A percentile compares a stretch with the other conserved stretches of the same genome.
These are phyloP conservation scores for Momotus momota DNA, from an alignment of 2,797 vertebrate genomes.

Conservation along the genomic window DNA sequence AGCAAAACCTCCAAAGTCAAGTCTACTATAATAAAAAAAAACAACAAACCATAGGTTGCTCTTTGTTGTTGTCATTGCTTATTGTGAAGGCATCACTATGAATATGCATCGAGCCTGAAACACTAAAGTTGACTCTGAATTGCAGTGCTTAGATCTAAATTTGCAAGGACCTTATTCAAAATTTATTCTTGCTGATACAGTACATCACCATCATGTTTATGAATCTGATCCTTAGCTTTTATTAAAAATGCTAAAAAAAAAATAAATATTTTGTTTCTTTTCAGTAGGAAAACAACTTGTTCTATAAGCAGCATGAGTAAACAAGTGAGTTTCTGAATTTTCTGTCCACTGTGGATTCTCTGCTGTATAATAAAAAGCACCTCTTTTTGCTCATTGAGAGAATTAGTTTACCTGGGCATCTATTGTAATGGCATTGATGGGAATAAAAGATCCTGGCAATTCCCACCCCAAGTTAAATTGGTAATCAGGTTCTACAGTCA, in stretches of 20 bases:
- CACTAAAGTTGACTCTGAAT: not conserved
- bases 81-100: not conserved
- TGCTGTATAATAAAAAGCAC: not conserved
- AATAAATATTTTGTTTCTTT: not conserved
- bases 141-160: not conserved
- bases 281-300: not conserved
- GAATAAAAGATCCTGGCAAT: not conserved
- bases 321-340: not conserved
- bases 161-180: not conserved
- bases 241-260: not conserved
- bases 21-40: not conserved
- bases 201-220: fast-evolving
- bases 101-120: not conserved
- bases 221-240: not conserved
- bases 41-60: not conserved
- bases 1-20: not conserved
- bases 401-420: not conserved
- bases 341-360: not conserved
- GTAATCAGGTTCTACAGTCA: not conserved
- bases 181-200: not conserved
- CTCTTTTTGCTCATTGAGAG: not conserved
- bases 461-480: not conserved
- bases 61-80: not conserved
- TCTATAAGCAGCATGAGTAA: not conserved
- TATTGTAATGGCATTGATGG: not conserved